Evolutionary conservation across 1,140 invertebrate genomes (phyloP).

Genomic region (Grapholita molesta): DNA sequence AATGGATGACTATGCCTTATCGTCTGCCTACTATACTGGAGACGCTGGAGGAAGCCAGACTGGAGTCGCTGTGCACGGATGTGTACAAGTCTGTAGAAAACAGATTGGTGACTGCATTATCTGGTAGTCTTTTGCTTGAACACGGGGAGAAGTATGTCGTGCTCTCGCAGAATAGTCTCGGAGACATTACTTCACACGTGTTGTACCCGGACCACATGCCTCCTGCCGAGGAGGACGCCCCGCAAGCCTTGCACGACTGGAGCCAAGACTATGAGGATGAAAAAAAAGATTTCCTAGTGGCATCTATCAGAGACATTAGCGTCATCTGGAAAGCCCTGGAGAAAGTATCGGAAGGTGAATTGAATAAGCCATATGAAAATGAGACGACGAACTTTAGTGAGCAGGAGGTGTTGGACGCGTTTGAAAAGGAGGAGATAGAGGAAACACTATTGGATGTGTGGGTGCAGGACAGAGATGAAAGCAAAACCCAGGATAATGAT

Average conservation of each 20-base stretch:
- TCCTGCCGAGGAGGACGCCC: slow-evolving; percentile 48
- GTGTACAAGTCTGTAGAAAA: slow-evolving; percentile 48
- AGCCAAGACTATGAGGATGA: slow-evolving; percentile 34
- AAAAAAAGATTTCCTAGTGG: slow-evolving; percentile 45
- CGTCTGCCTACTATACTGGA: slow-evolving; percentile 53
- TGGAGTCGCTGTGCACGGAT: slow-evolving; percentile 46
- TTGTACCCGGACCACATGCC: slow-evolving; percentile 55
- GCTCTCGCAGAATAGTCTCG: slow-evolving; percentile 60
- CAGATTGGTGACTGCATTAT: slow-evolving; percentile 44
- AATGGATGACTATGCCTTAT: slow-evolving; percentile 49
- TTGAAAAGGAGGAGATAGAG: slow-evolving; percentile 56
- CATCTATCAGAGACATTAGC: slow-evolving; percentile 42
- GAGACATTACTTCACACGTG: slow-evolving; percentile 56
- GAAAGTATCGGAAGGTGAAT: slow-evolving; percentile 43
- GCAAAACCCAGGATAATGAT: slow-evolving; percentile 26
- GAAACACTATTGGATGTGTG: slow-evolving; percentile 51
- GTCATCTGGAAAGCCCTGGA: slow-evolving; percentile 48
- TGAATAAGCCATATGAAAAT: slow-evolving; percentile 23
- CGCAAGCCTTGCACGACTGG: slow-evolving; percentile 52
- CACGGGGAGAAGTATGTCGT: slow-evolving; percentile 46
- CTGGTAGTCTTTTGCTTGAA: slow-evolving; percentile 43
- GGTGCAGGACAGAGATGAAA: slow-evolving; percentile 33
- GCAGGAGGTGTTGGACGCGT: slow-evolving; percentile 44
- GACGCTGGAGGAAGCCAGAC: slow-evolving; percentile 44
- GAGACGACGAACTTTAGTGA: slow-evolving; percentile 39